phyloP scores from a whole-genome alignment of 1,140 invertebrate species.

The Rhizoglyphus robini region DNA sequence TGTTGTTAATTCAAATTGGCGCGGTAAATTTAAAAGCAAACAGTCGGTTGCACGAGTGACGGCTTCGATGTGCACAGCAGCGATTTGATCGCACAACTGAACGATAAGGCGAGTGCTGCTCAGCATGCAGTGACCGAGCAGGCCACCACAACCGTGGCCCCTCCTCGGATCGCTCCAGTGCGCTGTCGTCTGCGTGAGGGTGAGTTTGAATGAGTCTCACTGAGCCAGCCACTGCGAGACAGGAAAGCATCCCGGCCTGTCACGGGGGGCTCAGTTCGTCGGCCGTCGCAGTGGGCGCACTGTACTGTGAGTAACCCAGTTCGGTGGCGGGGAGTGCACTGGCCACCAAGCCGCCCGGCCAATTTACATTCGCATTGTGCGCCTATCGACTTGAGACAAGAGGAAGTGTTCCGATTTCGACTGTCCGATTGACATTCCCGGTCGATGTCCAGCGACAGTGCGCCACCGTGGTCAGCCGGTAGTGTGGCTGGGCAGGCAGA shows the following conservation, averaged over 20 bases:
- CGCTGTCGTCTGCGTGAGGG: neutral
- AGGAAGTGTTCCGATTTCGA: constrained; percentile 10
- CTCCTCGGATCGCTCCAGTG: neutral
- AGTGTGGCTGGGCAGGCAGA: neutral
- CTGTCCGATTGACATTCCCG: constrained; percentile 11
- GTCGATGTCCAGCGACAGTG: constrained; percentile 7
- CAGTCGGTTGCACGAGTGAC: no score
- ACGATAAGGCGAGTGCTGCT: neutral
- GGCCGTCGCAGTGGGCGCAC: neutral
- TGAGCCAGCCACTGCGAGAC: neutral
- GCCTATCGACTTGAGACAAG: constrained; percentile 6
- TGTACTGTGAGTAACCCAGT: neutral
- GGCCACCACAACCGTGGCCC: no score
- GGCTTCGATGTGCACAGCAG: neutral
- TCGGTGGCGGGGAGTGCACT: constrained; percentile 13
- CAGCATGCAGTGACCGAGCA: neutral
- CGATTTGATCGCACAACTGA: constrained; percentile 18
- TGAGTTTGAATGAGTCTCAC: neutral
- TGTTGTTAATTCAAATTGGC: no score
- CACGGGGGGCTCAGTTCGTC: neutral
- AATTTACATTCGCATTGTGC: neutral
- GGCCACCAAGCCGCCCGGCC: constrained; percentile 2
- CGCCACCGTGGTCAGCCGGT: neutral
- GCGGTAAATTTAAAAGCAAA: no score
- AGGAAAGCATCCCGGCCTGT: neutral